phyloP scores from a whole-genome alignment of 2,888 invertebrate genomes.

The Andrena chrysosceles region DNA sequence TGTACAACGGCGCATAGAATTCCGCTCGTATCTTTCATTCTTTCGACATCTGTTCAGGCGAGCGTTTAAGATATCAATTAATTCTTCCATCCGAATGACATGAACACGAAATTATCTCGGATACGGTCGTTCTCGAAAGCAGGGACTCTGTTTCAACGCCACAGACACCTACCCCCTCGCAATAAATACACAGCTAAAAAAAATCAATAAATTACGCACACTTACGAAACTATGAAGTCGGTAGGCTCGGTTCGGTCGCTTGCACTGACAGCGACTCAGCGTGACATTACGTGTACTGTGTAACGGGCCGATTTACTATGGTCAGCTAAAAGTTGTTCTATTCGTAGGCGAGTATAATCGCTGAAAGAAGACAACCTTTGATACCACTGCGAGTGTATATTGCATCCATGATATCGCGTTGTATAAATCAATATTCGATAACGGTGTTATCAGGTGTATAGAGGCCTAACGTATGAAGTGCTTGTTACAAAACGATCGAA shows the following conservation, averaged over 20 bases:
- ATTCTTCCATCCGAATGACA: neutral
- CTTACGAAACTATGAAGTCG: neutral
- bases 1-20: neutral
- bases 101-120: neutral
- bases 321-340: neutral
- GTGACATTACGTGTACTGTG: no score
- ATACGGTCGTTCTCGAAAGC: neutral
- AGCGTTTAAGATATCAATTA: neutral
- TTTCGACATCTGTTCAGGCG: neutral
- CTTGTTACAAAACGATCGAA: no score
- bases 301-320: no score
- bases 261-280: neutral
- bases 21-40: neutral
- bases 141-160: neutral
- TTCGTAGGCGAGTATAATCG: neutral
- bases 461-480: no score
- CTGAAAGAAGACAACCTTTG: no score
- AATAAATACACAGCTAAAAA: slow-evolving; percentile 7
- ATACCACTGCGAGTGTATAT: no score
- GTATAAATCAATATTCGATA: no score
- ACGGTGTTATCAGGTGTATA: no score
- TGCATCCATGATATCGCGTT: no score
- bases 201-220: neutral
- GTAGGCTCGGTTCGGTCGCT: neutral
- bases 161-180: neutral